phyloP scores from a whole-genome alignment of 2,797 vertebrate species.

The Neosilurus hyrtlii region DNA sequence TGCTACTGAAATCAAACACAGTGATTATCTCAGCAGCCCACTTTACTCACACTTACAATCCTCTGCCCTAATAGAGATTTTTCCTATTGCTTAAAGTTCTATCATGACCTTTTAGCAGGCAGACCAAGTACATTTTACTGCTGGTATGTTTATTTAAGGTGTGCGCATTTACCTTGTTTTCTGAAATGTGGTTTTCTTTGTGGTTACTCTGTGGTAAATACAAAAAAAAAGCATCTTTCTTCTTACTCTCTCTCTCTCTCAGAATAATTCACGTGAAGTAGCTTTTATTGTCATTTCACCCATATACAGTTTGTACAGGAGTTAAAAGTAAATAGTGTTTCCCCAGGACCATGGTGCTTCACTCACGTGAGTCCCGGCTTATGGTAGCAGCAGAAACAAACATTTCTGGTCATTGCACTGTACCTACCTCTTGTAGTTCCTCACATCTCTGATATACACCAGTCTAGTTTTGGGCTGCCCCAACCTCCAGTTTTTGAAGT shows the following conservation, averaged over 20 bases:
- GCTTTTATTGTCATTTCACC: too few relatives aligned
- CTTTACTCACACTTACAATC: neutral
- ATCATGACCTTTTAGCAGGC: slow-evolving; percentile 36
- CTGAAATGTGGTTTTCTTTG: neutral
- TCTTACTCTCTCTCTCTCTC: neutral
- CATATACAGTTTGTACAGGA: too few relatives aligned
- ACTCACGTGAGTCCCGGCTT: neutral
- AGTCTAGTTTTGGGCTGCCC: neutral
- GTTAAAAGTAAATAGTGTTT: too few relatives aligned
- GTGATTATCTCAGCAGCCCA: slow-evolving; percentile 34
- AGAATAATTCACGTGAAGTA: neutral
- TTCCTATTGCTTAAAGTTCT: slow-evolving; percentile 15
- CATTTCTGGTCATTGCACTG: neutral
- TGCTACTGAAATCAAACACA: slow-evolving; percentile 44
- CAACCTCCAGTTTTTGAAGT: neutral
- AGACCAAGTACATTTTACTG: neutral
- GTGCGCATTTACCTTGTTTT: slow-evolving; percentile 6
- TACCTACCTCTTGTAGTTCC: neutral
- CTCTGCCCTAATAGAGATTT: slow-evolving; percentile 24
- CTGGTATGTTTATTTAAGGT: neutral
- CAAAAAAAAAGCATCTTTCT: neutral
- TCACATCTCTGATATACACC: neutral
- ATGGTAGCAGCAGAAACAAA: neutral
- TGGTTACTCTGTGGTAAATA: slow-evolving; percentile 1
- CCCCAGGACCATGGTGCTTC: neutral